These are phyloP conservation scores for Aptenodytes patagonicus DNA, from an alignment of 2,113 vertebrate genomes.

Conservation along the genomic window DNA sequence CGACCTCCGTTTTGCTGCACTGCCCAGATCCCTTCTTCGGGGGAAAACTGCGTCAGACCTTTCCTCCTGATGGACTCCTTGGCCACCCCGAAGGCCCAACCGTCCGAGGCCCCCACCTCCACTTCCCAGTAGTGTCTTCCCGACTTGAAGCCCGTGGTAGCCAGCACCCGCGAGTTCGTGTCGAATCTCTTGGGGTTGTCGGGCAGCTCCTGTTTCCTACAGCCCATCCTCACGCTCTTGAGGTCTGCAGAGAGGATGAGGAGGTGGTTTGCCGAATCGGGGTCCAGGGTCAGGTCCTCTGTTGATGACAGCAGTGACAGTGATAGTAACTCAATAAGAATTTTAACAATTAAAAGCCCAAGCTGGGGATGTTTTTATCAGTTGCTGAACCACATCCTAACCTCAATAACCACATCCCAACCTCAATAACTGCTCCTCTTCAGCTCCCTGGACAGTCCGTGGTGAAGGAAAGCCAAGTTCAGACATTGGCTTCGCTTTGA, in stretches of 20 bases:
- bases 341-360: background rate
- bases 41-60: conserved; percentile 71
- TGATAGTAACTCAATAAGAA: background rate
- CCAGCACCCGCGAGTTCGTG: conserved; percentile 73
- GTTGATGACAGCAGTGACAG: background rate
- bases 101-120: conserved; percentile 77
- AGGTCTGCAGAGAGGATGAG: conserved; percentile 82
- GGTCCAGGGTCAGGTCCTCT: conserved; percentile 84
- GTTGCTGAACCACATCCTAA: rapidly evolving
- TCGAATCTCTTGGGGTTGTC: conserved; percentile 71
- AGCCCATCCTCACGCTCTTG: conserved; percentile 82
- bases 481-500: background rate
- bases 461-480: background rate
- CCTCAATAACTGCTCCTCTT: background rate
- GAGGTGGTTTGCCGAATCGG: conserved; percentile 70
- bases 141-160: conserved; percentile 45
- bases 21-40: conserved; percentile 77
- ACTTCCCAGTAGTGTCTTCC: conserved; percentile 80
- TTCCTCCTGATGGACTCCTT: conserved; percentile 78
- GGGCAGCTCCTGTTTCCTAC: conserved; percentile 70
- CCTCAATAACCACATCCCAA: background rate
- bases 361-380: rapidly evolving
- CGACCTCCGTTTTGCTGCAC: conserved; percentile 68
- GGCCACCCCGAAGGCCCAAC: conserved; percentile 89
- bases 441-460: background rate